Evolutionary conservation across 2,888 invertebrate genomes (phyloP).

Genomic region (Pocota personata): DNA sequence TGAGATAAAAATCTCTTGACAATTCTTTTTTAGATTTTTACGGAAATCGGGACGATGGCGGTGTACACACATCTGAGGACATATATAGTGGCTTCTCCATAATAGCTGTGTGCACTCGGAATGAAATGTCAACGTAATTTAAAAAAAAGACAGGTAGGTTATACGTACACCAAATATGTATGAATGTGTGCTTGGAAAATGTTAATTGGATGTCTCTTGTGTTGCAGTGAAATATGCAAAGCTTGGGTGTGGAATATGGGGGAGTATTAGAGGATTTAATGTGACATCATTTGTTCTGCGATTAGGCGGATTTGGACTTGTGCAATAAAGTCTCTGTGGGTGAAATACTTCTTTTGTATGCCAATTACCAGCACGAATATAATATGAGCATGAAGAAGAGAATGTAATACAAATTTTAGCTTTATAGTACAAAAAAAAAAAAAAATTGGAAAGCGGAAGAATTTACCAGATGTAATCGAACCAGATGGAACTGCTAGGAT

Average conservation of each 20-base stretch:
- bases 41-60: neutral
- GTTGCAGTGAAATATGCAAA: conserved; percentile 1
- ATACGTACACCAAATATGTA: neutral
- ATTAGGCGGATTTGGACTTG: neutral
- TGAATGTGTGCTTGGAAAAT: conserved; percentile 25
- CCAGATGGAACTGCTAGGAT: too few species aligned
- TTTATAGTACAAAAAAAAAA: neutral
- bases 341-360: neutral
- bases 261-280: neutral
- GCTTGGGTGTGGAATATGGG: neutral
- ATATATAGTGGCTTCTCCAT: neutral
- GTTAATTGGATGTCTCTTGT: conserved; percentile 38
- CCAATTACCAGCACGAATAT: neutral
- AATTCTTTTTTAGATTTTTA: conserved; percentile 3
- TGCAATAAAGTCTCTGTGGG: neutral
- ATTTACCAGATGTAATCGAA: too few species aligned
- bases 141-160: neutral
- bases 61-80: neutral
- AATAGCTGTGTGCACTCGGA: conserved; percentile 18
- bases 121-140: conserved; percentile 37
- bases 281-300: neutral
- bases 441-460: neutral
- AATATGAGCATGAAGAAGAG: neutral
- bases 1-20: conserved; percentile 51
- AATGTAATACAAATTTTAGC: neutral